Evolutionary conservation across 1,140 invertebrate genomes (phyloP), one percentile per base, ranked within the genome.

Genomic region (Nasonia vitripennis): DNA sequence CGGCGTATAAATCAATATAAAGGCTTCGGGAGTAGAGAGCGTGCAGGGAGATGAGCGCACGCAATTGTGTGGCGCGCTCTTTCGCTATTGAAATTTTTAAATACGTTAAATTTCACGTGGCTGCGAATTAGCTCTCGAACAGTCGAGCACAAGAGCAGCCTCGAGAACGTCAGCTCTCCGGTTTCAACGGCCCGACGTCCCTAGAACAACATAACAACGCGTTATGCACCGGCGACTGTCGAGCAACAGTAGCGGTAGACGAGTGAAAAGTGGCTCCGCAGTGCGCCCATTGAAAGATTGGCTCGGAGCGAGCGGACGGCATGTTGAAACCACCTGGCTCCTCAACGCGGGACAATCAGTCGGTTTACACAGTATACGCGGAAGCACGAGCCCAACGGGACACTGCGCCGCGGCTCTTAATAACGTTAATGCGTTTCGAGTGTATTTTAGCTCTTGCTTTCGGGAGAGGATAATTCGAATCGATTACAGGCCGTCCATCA

Each of bases 321-420:
- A 89, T 86, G 70, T 84, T 87, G 89, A 82, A 86, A 83, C 84
- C 86, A 89, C 85, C 86, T 89, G 88, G 80, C 71, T 77, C 70
- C 85, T 84, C 23, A 11, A 2, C 55, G 17, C 78, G 14, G 77
- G 27, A 67, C 67, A 62, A 78, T 51, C 77, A 45, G 12, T 79
- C 62, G 37, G 78, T 70, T n/a, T 51, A 51, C 45, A 31, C 6
- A 73, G 67, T 48, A 73, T 31, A 37, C 23, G 23, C 55, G 78
- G 78, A 70, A 80, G 78, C 51, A 14, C 68, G 23, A 37, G 17
- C 6, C 37, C 70, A 34, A 45, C 34, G 73, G 73, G 73, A 75
- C 27, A 27, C 20, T 45, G 9, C 41, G 4, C 12, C 11, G 73
- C 14, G 73, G 14, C 41, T 17, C 6, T 45, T 45, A 45, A 45